These are phyloP conservation scores for Trachurus trachurus DNA, from an alignment of 2,797 vertebrate genomes.

Conservation along the genomic window DNA sequence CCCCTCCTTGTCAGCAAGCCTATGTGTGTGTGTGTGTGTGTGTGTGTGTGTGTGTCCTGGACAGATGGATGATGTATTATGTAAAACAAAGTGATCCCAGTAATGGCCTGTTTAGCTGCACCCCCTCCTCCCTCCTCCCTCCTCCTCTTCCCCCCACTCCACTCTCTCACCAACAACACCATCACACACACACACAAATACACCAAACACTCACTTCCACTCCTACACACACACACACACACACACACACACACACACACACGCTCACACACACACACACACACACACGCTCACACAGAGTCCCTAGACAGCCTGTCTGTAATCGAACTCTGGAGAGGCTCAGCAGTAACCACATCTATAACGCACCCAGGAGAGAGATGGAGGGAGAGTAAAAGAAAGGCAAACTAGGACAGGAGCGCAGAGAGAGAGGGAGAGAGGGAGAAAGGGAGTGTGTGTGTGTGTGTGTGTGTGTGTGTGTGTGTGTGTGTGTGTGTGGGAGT, in stretches of 20 bases:
- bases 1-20: constrained; percentile 40
- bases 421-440: constrained; percentile 50
- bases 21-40: constrained; percentile 36
- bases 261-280: constrained; percentile 36
- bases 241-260: constrained; percentile 37
- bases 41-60: constrained; percentile 54
- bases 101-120: constrained; percentile 83
- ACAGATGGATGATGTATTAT: constrained; percentile 88
- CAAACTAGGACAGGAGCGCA: constrained; percentile 71
- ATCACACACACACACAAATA: constrained; percentile 28
- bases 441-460: background rate
- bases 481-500: constrained; percentile 66
- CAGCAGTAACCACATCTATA: constrained; percentile 79
- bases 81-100: constrained; percentile 86
- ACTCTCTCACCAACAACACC: constrained; percentile 26
- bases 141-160: constrained; percentile 9
- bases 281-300: constrained; percentile 29
- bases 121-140: background rate
- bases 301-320: constrained; percentile 76
- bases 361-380: constrained; percentile 69
- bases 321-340: constrained; percentile 74
- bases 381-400: constrained; percentile 61
- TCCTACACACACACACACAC: constrained; percentile 23
- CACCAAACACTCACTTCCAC: constrained; percentile 27
- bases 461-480: background rate